phyloP scores from a whole-genome alignment of 30 jellyfish, hydroid and myxozoan genomes.

The Hydractinia echinata region DNA sequence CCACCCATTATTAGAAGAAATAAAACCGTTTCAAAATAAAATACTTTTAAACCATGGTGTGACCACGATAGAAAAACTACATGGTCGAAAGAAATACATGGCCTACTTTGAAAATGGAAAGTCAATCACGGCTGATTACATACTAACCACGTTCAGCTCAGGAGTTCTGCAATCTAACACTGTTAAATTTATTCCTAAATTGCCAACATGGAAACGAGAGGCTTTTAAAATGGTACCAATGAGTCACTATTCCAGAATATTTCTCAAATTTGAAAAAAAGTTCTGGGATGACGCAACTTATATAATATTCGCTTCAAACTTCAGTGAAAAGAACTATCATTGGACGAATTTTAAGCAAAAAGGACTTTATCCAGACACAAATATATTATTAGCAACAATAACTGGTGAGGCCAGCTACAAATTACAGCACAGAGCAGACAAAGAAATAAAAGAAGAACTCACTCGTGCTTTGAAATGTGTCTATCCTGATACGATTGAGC shows the following conservation, averaged over 20 bases:
- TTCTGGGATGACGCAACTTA: conserved; percentile 67
- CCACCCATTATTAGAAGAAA: too few species aligned
- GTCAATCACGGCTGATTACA: conserved; percentile 52
- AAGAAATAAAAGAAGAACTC: conserved; percentile 33
- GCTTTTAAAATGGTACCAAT: conserved; percentile 52
- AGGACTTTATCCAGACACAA: conserved; percentile 19
- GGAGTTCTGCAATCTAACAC: conserved; percentile 55
- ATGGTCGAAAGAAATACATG: too few species aligned
- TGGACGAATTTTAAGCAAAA: conserved; percentile 56
- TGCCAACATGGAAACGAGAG: conserved; percentile 73
- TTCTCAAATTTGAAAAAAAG: conserved; percentile 42
- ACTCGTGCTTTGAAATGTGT: conserved; percentile 36
- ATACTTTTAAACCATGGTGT: too few species aligned
- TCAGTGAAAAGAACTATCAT: conserved; percentile 39
- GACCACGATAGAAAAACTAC: too few species aligned
- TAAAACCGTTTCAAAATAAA: too few species aligned
- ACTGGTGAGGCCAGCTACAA: conserved; percentile 48
- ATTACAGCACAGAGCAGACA: conserved; percentile 31
- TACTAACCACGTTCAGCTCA: conserved; percentile 48
- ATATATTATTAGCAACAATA: conserved; percentile 46
- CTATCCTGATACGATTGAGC: conserved; percentile 34
- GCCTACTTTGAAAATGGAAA: conserved; percentile 24
- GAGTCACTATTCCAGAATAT: conserved; percentile 59
- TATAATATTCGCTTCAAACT: conserved; percentile 44
- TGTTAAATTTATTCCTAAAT: conserved; percentile 46